Percentiles rank a stretch among this genome's conserved stretches.
These are phyloP conservation scores for Epinotia demarniana DNA, from an alignment of 2,888 invertebrate genomes.

Conservation along the genomic window DNA sequence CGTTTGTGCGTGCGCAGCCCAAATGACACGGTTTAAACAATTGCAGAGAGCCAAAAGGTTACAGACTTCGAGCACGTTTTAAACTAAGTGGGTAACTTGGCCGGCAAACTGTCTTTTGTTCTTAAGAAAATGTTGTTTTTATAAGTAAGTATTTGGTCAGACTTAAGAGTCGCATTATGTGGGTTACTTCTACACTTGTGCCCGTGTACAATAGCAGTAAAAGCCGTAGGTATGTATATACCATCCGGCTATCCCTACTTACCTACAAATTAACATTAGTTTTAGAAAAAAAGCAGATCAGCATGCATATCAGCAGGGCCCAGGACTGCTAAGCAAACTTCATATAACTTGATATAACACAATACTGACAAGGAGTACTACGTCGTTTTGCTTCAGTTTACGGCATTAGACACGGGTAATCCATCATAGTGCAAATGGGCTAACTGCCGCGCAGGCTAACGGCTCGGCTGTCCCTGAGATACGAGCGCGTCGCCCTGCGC, in stretches of 20 bases:
- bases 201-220: neutral
- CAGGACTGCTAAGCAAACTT: slow-evolving; percentile 12
- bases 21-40: slow-evolving; percentile 42
- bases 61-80: slow-evolving; percentile 24
- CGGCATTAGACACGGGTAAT: slow-evolving; percentile 62
- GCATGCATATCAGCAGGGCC: neutral
- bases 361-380: slow-evolving; percentile 29
- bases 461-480: slow-evolving; percentile 29
- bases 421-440: slow-evolving; percentile 63
- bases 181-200: neutral
- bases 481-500: slow-evolving; percentile 22
- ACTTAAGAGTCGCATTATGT: neutral
- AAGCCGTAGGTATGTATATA: neutral
- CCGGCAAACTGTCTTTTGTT: slow-evolving; percentile 30
- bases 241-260: no score
- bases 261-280: neutral
- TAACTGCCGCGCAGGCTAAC: slow-evolving; percentile 52
- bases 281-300: neutral
- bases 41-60: slow-evolving; percentile 32
- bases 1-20: slow-evolving; percentile 29
- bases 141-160: slow-evolving; percentile 7
- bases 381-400: slow-evolving; percentile 58
- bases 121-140: slow-evolving; percentile 20
- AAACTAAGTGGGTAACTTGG: slow-evolving; percentile 24
- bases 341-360: slow-evolving; percentile 11